A percentile compares a stretch with the other conserved stretches of the same genome.
phyloP scores from a whole-genome alignment of 1,140 invertebrate species.

The Drosophila ananassae region DNA sequence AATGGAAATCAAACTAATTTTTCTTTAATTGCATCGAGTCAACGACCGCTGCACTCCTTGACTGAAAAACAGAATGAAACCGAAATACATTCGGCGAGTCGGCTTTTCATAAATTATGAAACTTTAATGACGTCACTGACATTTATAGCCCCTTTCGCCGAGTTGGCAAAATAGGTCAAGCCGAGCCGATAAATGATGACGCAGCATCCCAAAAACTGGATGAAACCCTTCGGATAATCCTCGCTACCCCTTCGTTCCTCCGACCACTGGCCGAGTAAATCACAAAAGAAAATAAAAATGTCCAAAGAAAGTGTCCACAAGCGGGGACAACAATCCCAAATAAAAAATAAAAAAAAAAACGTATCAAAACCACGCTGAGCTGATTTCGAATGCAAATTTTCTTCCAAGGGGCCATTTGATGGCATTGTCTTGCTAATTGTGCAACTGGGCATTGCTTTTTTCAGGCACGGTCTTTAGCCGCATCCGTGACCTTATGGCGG shows the following conservation, averaged over 20 bases:
- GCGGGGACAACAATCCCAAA: slow-evolving; percentile 52
- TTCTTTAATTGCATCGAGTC: slow-evolving; percentile 52
- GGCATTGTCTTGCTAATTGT: slow-evolving; percentile 72
- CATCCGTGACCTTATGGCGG: slow-evolving; percentile 62
- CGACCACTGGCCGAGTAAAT: slow-evolving; percentile 64
- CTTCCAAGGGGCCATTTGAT: slow-evolving; percentile 68
- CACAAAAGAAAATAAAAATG: slow-evolving; percentile 82
- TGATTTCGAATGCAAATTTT: slow-evolving; percentile 77
- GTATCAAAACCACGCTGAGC: slow-evolving; percentile 32
- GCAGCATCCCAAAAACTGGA: slow-evolving; percentile 43
- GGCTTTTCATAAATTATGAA: slow-evolving; percentile 77
- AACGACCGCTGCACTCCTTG: slow-evolving; percentile 21
- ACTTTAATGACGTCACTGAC: slow-evolving; percentile 78
- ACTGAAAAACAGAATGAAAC: slow-evolving; percentile 3
- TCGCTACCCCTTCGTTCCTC: slow-evolving; percentile 36
- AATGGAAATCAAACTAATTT: slow-evolving; percentile 75
- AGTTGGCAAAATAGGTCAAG: slow-evolving; percentile 81
- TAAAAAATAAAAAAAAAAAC: slow-evolving; percentile 11
- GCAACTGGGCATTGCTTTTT: slow-evolving; percentile 64
- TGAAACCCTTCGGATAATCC: slow-evolving; percentile 38
- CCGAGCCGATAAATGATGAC: slow-evolving; percentile 67
- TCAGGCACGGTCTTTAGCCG: slow-evolving; percentile 69
- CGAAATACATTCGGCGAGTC: slow-evolving; percentile 13
- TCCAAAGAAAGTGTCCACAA: slow-evolving; percentile 77
- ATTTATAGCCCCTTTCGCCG: slow-evolving; percentile 60